These are phyloP conservation scores for Bufo bufo DNA, from an alignment of 2,113 vertebrate species.

Conservation along the genomic window DNA sequence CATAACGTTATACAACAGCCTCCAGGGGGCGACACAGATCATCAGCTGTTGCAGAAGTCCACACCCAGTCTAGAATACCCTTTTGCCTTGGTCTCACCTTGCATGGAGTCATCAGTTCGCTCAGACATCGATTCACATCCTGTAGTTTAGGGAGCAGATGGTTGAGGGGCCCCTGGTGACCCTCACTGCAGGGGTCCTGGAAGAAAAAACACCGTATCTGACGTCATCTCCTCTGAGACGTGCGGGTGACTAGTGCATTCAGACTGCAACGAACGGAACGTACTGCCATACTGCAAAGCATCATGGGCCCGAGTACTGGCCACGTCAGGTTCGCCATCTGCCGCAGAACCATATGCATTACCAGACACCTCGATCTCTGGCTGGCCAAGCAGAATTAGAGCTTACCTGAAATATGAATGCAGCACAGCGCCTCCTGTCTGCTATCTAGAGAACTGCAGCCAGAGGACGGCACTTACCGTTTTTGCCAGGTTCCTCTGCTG, in stretches of 20 bases:
- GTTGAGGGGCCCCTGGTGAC: conserved; percentile 72
- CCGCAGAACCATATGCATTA: background rate
- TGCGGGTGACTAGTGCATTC: no score
- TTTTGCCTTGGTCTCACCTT: conserved; percentile 72
- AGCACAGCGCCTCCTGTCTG: background rate
- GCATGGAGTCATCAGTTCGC: conserved; percentile 80
- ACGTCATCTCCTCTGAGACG: no score
- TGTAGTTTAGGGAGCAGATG: conserved; percentile 85
- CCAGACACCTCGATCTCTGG: background rate
- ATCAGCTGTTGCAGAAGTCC: background rate
- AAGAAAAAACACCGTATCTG: background rate
- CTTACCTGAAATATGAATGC: background rate
- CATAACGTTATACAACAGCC: background rate
- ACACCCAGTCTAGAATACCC: background rate
- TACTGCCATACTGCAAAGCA: background rate
- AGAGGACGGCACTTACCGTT: background rate
- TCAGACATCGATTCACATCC: conserved; percentile 87
- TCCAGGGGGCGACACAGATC: background rate
- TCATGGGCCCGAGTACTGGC: background rate
- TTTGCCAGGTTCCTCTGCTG: conserved; percentile 82
- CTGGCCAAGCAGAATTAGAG: background rate
- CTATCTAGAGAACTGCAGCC: background rate
- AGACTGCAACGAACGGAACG: background rate
- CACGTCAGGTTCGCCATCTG: background rate
- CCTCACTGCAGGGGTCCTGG: conserved; percentile 81